A percentile compares a stretch with the other conserved stretches of the same genome.
These are phyloP conservation scores for Vireo altiloquus DNA, from an alignment of 2,113 vertebrate species.

Conservation along the genomic window DNA sequence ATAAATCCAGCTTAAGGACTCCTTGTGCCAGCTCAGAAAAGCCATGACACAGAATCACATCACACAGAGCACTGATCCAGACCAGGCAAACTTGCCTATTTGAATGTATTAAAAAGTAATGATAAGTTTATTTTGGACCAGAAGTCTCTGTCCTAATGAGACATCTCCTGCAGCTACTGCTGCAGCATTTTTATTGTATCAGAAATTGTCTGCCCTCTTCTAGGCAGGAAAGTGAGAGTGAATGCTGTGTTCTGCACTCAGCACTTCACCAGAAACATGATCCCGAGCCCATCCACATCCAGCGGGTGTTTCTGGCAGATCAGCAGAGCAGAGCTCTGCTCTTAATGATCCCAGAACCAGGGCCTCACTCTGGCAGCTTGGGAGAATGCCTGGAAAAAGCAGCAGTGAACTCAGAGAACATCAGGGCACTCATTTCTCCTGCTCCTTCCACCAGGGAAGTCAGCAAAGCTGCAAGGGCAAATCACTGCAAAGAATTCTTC, in stretches of 20 bases:
- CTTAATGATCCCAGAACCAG: not conserved
- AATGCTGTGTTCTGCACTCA: not conserved
- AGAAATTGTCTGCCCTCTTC: not conserved
- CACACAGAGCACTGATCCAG: not conserved
- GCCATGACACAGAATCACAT: constrained; percentile 3
- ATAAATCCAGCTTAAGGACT: constrained; percentile 52
- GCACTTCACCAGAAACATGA: not conserved
- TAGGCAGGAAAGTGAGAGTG: not conserved
- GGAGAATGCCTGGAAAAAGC: not conserved
- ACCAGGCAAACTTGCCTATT: not conserved
- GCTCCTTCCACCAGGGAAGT: not conserved
- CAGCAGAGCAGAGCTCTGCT: not conserved
- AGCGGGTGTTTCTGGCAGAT: not conserved
- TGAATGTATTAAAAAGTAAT: not conserved
- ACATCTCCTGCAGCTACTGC: not conserved
- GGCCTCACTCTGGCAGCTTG: not conserved
- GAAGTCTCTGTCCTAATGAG: not conserved
- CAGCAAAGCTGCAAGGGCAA: not conserved
- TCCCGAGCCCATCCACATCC: accelerated
- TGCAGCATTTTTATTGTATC: not conserved
- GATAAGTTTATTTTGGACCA: not conserved
- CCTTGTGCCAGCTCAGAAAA: not conserved
- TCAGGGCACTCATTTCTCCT: not conserved
- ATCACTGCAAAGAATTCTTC: not conserved
- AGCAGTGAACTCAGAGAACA: not conserved